Base-by-base conservation (phyloP, 2,113 vertebrate species). In the Pluvialis apricaria region DNA sequence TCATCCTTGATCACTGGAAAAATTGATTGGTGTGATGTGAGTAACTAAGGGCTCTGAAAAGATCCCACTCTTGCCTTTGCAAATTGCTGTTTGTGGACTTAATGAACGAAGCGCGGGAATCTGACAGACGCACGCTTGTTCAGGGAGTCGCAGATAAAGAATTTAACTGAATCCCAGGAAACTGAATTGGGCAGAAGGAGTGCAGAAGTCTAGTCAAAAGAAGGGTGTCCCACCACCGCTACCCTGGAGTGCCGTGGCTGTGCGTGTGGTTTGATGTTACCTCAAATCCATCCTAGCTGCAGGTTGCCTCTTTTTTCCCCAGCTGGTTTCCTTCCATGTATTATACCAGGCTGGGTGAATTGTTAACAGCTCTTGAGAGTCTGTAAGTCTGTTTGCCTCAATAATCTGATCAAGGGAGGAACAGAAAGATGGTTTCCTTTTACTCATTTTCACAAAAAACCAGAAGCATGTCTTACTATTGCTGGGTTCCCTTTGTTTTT, bases 241-340 rank as follows among this genome's bases (percentile, higher is more conserved):
- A 12, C 28, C 24, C 21, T 0, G 2, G 26, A 42, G 25, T 6
- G 11, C 68, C 2, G 0, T 5, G 36, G 61, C 64, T 4, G 0
- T 5, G 6, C 3, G 1, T 14, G 36, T 6, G 51, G 34, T 40
- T 47, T 57, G 66, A 18, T 54, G 75, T 44, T 57, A 38, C 52
- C 5, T 1, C 21, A 18, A 10, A 45, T 10, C 36, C 47, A 2
- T 38, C 52, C 5, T 7, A 52, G 32, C 64, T 77, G 25, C 58
- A 40, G 68, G 49, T 12, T 32, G 68, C 32, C 29, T 68, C 61
- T 58, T 14, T 72, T 47, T 44, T 21, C 51, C 25, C 13, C 29
- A 29, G 15, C 49, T 57, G 5, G 65, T 57, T 72, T 55, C 40
- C 44, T 45, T 49, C 52, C 68, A 15, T 17, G 6, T 8, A 1